Evolutionary conservation across 2,797 vertebrate genomes (phyloP).

Genomic region (Ceryle rudis): DNA sequence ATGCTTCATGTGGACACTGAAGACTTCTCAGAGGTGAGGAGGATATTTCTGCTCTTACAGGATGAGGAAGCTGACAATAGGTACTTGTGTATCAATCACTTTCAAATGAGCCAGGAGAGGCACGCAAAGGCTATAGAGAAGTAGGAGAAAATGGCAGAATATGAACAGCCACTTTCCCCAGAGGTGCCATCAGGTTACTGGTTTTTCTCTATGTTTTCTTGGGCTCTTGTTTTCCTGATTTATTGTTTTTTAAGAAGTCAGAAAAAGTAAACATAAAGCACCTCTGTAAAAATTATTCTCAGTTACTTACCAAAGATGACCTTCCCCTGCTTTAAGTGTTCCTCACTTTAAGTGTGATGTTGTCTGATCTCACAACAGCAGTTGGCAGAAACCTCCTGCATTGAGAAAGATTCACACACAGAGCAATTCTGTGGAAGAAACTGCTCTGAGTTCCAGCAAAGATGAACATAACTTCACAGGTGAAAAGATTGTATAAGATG

Average conservation of each 20-base stretch:
- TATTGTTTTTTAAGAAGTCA: background rate
- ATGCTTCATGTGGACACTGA: background rate
- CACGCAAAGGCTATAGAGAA: background rate
- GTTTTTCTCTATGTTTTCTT: background rate
- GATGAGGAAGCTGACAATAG: background rate
- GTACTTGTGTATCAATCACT: background rate
- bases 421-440: constrained; percentile 8
- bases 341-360: background rate
- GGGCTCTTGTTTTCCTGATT: background rate
- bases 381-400: background rate
- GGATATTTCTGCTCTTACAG: background rate
- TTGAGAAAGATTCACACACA: background rate
- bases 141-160: background rate
- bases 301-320: background rate
- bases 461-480: constrained; percentile 15
- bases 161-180: background rate
- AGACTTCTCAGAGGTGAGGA: background rate
- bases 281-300: background rate
- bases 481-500: background rate
- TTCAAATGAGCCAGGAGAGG: background rate
- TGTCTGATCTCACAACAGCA: background rate
- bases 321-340: background rate
- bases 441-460: constrained; percentile 15
- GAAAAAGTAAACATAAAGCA: background rate
- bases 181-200: background rate